A percentile compares a stretch with the other conserved stretches of the same genome.
phyloP scores from a whole-genome alignment of 1,140 invertebrate genomes.

The Danaus melanippus region DNA sequence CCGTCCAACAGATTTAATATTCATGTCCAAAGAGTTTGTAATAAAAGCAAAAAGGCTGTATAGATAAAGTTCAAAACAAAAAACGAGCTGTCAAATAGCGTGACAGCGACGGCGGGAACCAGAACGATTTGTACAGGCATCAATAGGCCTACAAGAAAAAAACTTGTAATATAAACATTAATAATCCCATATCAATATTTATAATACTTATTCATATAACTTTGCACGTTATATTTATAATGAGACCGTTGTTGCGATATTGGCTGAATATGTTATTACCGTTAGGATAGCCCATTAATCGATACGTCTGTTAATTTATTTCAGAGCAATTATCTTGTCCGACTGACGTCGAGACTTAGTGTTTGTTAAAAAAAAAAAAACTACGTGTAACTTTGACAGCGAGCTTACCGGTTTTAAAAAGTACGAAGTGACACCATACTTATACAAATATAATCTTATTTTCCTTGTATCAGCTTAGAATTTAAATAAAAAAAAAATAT shows the following conservation, averaged over 20 bases:
- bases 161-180: conserved; percentile 13
- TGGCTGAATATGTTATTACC: no score
- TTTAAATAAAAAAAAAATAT: no score
- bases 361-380: conserved; percentile 37
- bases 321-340: conserved; percentile 56
- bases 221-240: no score
- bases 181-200: conserved; percentile 20
- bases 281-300: conserved; percentile 11
- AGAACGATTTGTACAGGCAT: conserved; percentile 19
- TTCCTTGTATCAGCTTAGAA: no score
- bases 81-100: conserved; percentile 44
- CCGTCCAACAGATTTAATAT: conserved; percentile 17
- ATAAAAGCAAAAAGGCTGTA: conserved; percentile 49
- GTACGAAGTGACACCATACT: background rate
- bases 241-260: no score
- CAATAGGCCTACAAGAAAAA: conserved; percentile 49
- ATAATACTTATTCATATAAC: no score
- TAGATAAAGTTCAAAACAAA: conserved; percentile 40
- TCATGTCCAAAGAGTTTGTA: conserved; percentile 24
- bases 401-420: conserved; percentile 23
- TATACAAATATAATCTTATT: no score
- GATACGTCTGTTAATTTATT: conserved; percentile 56
- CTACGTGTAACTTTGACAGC: conserved; percentile 38
- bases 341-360: conserved; percentile 28
- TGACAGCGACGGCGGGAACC: conserved; percentile 48